Base-by-base conservation (phyloP, 92 coral and sea anemone genomes). In the Metridium senile region DNA sequence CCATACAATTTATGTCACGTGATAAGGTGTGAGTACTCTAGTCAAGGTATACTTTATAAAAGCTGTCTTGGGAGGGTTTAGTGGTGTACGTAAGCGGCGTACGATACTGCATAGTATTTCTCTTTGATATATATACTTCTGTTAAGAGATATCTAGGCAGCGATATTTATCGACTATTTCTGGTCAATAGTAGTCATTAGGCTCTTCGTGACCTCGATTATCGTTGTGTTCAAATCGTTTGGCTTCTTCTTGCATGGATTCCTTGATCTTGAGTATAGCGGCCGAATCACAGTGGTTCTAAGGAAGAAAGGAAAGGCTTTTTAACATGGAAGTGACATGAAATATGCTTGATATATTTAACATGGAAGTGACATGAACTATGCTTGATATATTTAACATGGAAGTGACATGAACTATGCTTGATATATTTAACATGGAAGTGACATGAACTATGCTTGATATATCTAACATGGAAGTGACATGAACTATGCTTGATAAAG, bases 211-310 rank as follows among this genome's bases (percentile, higher is more conserved):
- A 45, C 90, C 46, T 58, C 84, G 70, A 56, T 78, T 81, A 54
- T 86, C 89, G 39, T 77, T 46, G 49, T 79, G 88, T 77, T 91
- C 97, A 85, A 91, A 91, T 75, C 91, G 91, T 83, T 90, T 91
- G 23, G 93, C 97, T 83, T 91, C 97, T 68, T 91, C 97, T 79
- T 85, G 93, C 97, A 91, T 91, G 39, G 89, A 89, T 63, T 91
- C 97, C 77, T 91, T 91, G 83, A 91, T 91, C 87, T 91, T 91
- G 68, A 86, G 80, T 30, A 91, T 91, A 69, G 97, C 97, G 67
- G 90, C 97, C 10, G 93, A 85, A 26, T 89, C 97, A 82, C 97
- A 85, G 89, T 89, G 97, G 76, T 88, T 89, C 97, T 91, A 74
- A 1, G 58, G 49, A n/a, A n/a, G n/a, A n/a, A n/a, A n/a, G n/a